Evolutionary conservation across 2,888 invertebrate species (phyloP), one percentile per base, ranked within the genome.

Genomic region (Ypsolopha scabrella): DNA sequence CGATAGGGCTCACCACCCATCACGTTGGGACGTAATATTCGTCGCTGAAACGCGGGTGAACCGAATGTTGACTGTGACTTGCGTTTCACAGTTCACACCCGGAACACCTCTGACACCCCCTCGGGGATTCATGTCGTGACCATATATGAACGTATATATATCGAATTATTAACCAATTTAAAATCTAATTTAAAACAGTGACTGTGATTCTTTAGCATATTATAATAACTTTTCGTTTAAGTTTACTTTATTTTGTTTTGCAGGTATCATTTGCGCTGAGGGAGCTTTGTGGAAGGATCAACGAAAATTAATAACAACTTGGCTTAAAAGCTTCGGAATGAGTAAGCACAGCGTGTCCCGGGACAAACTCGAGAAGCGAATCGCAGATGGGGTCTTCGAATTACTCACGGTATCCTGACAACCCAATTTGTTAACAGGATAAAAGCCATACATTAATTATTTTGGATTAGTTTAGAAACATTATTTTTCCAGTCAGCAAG

Each of bases 241-340:
- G 6, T 10, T n/a, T 10, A 38, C 13, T 38, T 38, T 35, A 9
- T 50, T 34, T 38, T 44, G 11, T 7, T 51, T 57, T 58, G 6
- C 52, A 96, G 96, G 96, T 55, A 80, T 96, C 24, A 92, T 96
- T 61, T 94, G 94, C 60, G 91, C 95, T 1, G 93, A 94, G 70
- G 95, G 95, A 0, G 88, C 88, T 2, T 74, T 92, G 11, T 96
- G 96, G 96, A 92, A 89, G 68, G 93, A 95, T 61, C 95, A 96
- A 65, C 88, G 96, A 53, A 91, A 90, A 61, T 91, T 94, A 62
- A 88, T 93, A 2, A 87, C 90, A 10, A 81, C 87, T n/a, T 92
- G 91, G 80, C 78, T 96, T 6, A 92, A 92, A 69, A 89, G 89
- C 60, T 88, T 94, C 58, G 94, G 94, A 6, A 83, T 92, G 88